Base-by-base conservation (phyloP, 2,888 invertebrate species). In the Heliconius sara region DNA sequence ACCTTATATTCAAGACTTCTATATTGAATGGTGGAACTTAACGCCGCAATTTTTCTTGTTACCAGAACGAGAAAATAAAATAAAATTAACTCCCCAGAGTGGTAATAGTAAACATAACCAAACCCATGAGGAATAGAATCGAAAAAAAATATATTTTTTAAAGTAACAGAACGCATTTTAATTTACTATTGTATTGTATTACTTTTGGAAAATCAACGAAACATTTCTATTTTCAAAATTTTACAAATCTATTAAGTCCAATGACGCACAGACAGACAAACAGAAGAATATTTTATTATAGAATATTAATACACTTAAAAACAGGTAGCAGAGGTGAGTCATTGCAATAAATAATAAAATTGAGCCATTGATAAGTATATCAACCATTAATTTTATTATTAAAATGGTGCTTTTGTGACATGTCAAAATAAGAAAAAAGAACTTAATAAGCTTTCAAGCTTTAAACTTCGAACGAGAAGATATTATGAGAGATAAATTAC, bases 331-430 rank as follows among this genome's bases (percentile, higher is more conserved):
- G 16, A 52, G 22, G 39, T 66, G 66, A 75, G 65, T 75, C 65
- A 65, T 22, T 47, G 43, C 75, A 75, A 75, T 75, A 75, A 75
- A 66, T 66, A 75, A 75, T 75, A 75, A 75, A 75, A 66, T 43
- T 43, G 75, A 63, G 19, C 43, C 75, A 66, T 47, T 75, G 75
- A 75, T 75, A 75, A 75, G 75, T 75, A 75, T 75, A 75, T 75
- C 75, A 75, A 65, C 75, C 75, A 75, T 75, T 75, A 75, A 75
- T 75, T 75, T 75, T 43, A 66, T 75, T 75, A 75, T 75, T 75
- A 75, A 75, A 75, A 75, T 43, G 75, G 43, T 75, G 25, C 65
- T n/a, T 66, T 75, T 75, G 65, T 75, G 75, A 75, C 75, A 75
- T 47, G 65, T 65, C 43, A 65, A 65, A 75, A 65, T 47, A 75